These are phyloP conservation scores for Sarcophilus harrisii DNA, from an alignment of 2,797 vertebrate species.

Conservation along the genomic window DNA sequence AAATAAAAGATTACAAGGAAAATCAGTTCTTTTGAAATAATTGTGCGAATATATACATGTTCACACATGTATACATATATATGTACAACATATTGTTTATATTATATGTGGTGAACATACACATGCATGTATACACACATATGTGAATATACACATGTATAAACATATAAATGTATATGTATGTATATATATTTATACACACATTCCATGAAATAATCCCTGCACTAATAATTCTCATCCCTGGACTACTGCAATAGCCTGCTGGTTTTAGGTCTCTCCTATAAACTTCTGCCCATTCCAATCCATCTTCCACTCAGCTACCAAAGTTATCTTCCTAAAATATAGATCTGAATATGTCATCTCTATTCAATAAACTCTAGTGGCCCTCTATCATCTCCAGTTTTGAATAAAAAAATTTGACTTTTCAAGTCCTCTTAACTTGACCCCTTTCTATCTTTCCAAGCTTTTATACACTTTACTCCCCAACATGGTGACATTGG, in stretches of 20 bases:
- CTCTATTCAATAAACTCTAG: neutral
- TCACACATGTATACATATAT: too few species aligned
- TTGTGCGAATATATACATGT: too few species aligned
- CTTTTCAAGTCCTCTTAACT: neutral
- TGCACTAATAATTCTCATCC: neutral
- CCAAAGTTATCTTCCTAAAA: neutral
- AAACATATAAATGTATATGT: too few species aligned
- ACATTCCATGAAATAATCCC: neutral
- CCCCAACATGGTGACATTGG: neutral
- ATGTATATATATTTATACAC: neutral
- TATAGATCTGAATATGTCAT: neutral
- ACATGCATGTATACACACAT: too few species aligned
- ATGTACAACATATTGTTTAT: too few species aligned
- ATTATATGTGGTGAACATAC: too few species aligned
- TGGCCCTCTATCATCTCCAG: neutral
- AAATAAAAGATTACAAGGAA: too few species aligned
- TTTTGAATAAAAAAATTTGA: neutral
- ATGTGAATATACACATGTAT: too few species aligned
- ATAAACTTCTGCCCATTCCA: neutral
- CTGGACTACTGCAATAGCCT: neutral
- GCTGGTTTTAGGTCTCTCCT: neutral
- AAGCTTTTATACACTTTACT: neutral
- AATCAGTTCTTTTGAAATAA: too few species aligned
- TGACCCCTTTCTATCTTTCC: neutral
- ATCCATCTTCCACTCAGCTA: neutral